Conservation (phyloP, 2,113 vertebrate species). For the Columba livia region DNA sequence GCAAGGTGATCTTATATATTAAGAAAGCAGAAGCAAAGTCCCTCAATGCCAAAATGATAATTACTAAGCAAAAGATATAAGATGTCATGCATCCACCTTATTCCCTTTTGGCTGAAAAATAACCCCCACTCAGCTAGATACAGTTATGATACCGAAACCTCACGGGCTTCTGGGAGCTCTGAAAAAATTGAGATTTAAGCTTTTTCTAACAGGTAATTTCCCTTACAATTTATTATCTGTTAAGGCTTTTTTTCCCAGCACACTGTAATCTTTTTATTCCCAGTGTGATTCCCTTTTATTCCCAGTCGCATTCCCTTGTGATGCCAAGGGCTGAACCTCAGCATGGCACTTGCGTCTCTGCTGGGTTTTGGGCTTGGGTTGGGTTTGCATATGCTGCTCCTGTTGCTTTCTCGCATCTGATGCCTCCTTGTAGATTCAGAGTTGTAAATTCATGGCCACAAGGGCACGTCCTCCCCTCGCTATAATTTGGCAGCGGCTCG, state of each 20-base stretch:
- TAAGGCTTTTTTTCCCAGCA: neutral
- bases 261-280: neutral
- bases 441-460: neutral
- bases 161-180: neutral
- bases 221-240: rapidly evolving
- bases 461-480: neutral
- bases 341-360: neutral
- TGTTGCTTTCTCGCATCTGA: neutral
- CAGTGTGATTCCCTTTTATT: neutral
- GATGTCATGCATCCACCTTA: neutral
- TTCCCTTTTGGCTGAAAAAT: neutral
- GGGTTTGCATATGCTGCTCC: neutral
- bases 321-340: neutral
- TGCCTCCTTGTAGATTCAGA: neutral
- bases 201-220: neutral
- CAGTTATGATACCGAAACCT: neutral
- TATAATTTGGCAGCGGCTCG: neutral
- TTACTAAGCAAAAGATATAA: neutral
- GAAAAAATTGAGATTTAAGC: neutral
- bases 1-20: neutral
- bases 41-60: neutral
- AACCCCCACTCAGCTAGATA: neutral
- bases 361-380: neutral
- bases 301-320: neutral
- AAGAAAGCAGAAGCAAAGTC: neutral